Evolutionary conservation across 2,888 invertebrate genomes (phyloP).

Genomic region (Eurytoma adleriae): DNA sequence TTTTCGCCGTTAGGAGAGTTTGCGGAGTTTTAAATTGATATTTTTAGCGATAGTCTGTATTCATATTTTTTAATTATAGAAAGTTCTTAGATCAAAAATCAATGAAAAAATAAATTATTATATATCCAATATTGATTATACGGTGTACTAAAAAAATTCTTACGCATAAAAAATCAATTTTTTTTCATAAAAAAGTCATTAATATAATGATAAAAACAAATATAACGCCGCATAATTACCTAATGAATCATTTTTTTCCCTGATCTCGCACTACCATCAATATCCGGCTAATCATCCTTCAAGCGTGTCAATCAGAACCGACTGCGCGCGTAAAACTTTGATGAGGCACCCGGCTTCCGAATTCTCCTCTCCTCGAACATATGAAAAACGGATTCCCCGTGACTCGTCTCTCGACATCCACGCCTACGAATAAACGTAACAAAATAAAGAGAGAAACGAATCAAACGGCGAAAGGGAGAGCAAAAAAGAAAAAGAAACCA

Average conservation of each 20-base stretch:
- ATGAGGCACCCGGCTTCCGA: background rate
- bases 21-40: background rate
- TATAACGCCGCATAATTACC: background rate
- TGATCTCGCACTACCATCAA: background rate
- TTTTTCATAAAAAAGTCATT: background rate
- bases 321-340: constrained; percentile 21
- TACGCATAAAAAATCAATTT: background rate
- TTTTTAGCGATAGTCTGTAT: no score
- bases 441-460: background rate
- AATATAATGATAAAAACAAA: background rate
- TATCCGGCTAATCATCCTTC: constrained; percentile 2
- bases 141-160: background rate
- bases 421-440: background rate
- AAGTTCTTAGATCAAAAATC: no score
- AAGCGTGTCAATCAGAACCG: constrained; percentile 12
- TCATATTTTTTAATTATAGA: no score
- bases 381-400: constrained; percentile 30
- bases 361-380: background rate
- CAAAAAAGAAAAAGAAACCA: background rate
- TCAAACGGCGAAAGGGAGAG: constrained; percentile 25
- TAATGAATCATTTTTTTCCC: constrained; percentile 1
- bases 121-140: no score
- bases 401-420: background rate
- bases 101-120: no score
- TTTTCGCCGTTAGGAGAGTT: background rate